phyloP scores from a whole-genome alignment of 2,113 vertebrate genomes.

The Zeus faber region DNA sequence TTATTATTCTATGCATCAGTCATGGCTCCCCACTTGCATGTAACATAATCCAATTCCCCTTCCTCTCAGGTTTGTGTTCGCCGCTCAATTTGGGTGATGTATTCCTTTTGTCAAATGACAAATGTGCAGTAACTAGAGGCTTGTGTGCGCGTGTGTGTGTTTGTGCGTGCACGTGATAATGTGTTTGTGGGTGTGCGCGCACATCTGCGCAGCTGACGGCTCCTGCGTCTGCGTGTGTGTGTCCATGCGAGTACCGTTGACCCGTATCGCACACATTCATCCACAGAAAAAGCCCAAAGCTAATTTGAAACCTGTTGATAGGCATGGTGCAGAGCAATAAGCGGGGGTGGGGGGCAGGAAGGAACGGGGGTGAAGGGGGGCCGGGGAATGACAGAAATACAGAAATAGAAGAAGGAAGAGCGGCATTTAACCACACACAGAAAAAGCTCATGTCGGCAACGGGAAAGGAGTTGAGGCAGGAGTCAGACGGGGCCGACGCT shows the following conservation, averaged over 20 bases:
- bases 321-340: too few relatives aligned
- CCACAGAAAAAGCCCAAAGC: constrained; percentile 25
- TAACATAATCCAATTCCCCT: constrained; percentile 50
- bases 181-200: not conserved
- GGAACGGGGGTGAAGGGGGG: too few relatives aligned
- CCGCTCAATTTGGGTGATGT: constrained; percentile 56
- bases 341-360: too few relatives aligned
- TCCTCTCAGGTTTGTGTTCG: constrained; percentile 57
- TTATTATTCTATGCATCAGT: constrained; percentile 69
- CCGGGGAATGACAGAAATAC: too few relatives aligned
- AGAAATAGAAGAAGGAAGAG: too few relatives aligned
- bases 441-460: too few relatives aligned
- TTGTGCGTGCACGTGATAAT: not conserved
- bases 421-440: too few relatives aligned
- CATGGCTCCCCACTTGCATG: constrained; percentile 40
- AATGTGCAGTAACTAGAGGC: constrained; percentile 52
- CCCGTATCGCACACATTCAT: constrained; percentile 38
- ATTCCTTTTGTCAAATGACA: constrained; percentile 70
- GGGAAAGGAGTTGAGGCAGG: too few relatives aligned
- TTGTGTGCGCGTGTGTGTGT: constrained; percentile 20
- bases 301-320: constrained; percentile 55
- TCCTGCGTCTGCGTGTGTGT: not conserved
- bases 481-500: too few relatives aligned
- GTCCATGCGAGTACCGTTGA: constrained; percentile 23
- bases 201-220: too few relatives aligned